These are phyloP conservation scores for Malaclemys terrapin DNA, from an alignment of 2,113 vertebrate genomes.

Conservation along the genomic window DNA sequence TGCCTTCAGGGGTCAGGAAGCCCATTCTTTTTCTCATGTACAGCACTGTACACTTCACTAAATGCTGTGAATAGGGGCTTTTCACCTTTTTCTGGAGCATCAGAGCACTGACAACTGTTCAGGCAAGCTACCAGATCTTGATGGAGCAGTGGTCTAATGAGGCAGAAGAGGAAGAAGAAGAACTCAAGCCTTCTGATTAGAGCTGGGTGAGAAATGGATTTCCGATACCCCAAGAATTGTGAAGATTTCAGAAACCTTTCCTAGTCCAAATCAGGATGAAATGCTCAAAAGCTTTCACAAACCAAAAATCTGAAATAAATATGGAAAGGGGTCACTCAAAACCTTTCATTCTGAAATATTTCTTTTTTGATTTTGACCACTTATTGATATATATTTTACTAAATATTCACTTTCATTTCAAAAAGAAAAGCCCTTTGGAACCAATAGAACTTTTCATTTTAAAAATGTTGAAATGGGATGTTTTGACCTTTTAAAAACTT, in stretches of 20 bases:
- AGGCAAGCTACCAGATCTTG: not conserved
- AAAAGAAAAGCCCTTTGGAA: not conserved
- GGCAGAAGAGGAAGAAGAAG: rapidly evolving
- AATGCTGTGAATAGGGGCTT: rapidly evolving
- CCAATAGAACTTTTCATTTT: not conserved
- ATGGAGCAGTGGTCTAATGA: rapidly evolving
- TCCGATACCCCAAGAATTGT: not conserved
- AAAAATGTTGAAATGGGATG: not conserved
- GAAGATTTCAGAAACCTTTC: not conserved
- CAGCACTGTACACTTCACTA: not conserved
- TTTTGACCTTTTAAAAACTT: not conserved
- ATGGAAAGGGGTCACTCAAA: not conserved
- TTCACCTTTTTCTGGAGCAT: not conserved
- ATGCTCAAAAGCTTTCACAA: not conserved
- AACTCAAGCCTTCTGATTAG: not conserved
- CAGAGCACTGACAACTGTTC: rapidly evolving
- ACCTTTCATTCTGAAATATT: not conserved
- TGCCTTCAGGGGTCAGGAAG: slow-evolving; percentile 73
- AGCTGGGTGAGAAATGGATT: not conserved
- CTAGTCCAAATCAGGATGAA: not conserved
- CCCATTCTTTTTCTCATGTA: slow-evolving; percentile 48
- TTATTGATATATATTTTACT: not conserved
- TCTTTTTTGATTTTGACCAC: not conserved
- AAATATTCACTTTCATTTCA: not conserved
- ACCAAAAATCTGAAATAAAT: not conserved